Percentiles rank a stretch among this genome's conserved stretches.
Evolutionary conservation across 2,113 vertebrate species (phyloP).

Genomic region (Daboia siamensis): DNA sequence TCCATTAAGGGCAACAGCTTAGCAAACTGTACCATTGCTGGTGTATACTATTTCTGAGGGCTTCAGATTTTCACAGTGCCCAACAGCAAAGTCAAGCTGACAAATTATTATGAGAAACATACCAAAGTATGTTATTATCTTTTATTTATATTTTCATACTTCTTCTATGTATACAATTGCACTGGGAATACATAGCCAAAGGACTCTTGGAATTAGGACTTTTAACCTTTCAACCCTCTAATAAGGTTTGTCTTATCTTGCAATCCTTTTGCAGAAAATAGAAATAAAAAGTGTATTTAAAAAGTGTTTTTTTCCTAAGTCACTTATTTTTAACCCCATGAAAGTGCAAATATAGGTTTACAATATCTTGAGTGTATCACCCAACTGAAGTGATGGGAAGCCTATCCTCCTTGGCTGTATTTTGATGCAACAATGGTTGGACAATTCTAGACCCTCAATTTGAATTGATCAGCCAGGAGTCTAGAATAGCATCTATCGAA

Average conservation of each 20-base stretch:
- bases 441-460: neutral
- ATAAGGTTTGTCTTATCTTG: neutral
- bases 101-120: slow-evolving; percentile 21
- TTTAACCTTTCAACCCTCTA: neutral
- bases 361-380: neutral
- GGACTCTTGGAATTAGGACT: neutral
- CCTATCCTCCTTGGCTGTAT: neutral
- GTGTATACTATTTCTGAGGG: accelerated
- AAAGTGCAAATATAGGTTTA: neutral
- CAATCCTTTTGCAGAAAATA: neutral
- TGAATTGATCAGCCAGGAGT: neutral
- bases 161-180: neutral
- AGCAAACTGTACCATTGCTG: neutral
- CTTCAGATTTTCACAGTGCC: neutral
- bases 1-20: neutral
- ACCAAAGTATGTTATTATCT: neutral
- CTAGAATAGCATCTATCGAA: neutral
- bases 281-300: neutral
- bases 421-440: neutral
- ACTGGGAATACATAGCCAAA: neutral
- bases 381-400: neutral
- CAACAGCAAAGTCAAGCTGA: neutral
- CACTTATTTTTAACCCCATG: neutral
- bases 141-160: neutral
- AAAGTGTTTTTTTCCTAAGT: neutral